phyloP scores from a whole-genome alignment of 2,797 vertebrate species.

The Heliangelus exortis region DNA sequence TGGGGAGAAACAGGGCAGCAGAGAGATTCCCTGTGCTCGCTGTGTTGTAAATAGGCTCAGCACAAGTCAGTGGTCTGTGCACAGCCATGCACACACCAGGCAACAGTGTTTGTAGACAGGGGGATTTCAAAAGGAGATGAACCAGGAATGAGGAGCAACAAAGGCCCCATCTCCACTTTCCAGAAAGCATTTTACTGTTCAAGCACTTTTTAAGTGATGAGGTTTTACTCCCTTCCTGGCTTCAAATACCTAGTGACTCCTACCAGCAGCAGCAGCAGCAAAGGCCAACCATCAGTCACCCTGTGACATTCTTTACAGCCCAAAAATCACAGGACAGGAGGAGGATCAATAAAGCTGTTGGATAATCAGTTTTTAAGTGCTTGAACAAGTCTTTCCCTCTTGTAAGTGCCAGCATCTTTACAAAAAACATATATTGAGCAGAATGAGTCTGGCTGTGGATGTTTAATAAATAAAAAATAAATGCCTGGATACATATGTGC shows the following conservation, averaged over 20 bases:
- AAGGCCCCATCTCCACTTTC: neutral
- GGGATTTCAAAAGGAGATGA: neutral
- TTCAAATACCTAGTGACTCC: constrained; percentile 95
- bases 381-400: neutral
- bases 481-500: accelerated
- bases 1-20: neutral
- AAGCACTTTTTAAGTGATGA: neutral
- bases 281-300: constrained; percentile 92
- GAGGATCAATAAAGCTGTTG: too few relatives aligned
- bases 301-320: constrained; percentile 88
- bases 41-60: neutral
- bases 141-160: neutral
- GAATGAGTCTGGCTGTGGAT: neutral
- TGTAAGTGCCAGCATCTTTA: neutral
- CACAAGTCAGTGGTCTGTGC: neutral
- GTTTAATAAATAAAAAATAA: neutral
- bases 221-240: constrained; percentile 79
- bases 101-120: neutral
- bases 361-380: too few relatives aligned
- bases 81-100: neutral
- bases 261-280: constrained; percentile 94
- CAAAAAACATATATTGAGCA: neutral
- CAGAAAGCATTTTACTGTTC: neutral
- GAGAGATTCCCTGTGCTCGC: neutral
- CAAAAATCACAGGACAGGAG: too few relatives aligned